These are phyloP conservation scores for Calcarius lapponicus DNA, from an alignment of 2,797 vertebrate species.

Conservation along the genomic window DNA sequence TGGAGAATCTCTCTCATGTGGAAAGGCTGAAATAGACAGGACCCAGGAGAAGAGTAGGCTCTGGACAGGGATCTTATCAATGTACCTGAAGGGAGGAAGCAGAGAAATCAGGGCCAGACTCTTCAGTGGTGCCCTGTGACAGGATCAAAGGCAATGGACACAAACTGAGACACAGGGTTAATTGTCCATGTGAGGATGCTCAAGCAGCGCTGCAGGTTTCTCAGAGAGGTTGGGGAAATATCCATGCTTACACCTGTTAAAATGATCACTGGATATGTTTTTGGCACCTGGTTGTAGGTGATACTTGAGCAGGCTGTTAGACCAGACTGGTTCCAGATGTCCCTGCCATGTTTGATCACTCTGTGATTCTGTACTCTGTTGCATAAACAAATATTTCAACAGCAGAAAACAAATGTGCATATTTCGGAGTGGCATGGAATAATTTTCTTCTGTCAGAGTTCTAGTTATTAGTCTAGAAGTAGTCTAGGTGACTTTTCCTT, in stretches of 20 bases:
- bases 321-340: neutral
- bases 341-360: neutral
- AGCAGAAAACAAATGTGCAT: neutral
- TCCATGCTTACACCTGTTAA: neutral
- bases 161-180: neutral
- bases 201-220: rapidly evolving
- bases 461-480: neutral
- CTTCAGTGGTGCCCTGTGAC: neutral
- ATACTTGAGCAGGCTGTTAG: neutral
- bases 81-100: neutral
- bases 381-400: neutral
- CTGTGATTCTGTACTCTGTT: neutral
- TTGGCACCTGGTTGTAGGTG: neutral
- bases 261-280: neutral
- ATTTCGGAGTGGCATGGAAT: neutral
- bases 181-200: neutral
- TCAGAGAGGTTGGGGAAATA: neutral
- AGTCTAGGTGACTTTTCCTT: neutral
- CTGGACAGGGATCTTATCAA: neutral
- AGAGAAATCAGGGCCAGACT: neutral
- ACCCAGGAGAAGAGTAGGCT: neutral
- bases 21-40: neutral
- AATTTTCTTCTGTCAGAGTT: neutral
- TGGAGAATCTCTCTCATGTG: neutral
- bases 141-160: neutral